These are phyloP conservation scores for Austrolebias charrua DNA, from an alignment of 2,797 vertebrate genomes.

Conservation along the genomic window DNA sequence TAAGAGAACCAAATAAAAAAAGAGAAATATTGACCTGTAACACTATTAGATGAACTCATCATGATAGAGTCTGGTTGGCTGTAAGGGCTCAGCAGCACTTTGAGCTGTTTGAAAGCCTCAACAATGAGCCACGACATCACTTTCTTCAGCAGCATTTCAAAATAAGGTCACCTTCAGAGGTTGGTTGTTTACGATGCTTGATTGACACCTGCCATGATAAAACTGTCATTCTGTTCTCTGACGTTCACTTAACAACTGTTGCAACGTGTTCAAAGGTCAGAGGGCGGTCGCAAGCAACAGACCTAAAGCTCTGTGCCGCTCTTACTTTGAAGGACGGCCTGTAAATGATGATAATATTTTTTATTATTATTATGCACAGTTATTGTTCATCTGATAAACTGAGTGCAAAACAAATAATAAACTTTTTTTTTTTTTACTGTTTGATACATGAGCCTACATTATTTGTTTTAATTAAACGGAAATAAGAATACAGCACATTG, in stretches of 20 bases:
- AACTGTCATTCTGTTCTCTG: neutral
- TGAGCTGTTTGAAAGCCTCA: neutral
- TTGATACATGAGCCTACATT: no score
- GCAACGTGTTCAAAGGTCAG: constrained; percentile 17
- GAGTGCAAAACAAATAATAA: constrained; percentile 6
- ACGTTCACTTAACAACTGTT: constrained; percentile 17
- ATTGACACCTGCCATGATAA: constrained; percentile 17
- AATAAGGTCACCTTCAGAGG: constrained; percentile 7
- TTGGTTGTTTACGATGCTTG: constrained; percentile 3
- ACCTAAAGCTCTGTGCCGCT: constrained; percentile 8
- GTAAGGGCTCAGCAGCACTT: neutral
- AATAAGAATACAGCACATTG: no score
- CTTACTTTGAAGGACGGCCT: constrained; percentile 5
- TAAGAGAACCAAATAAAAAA: neutral
- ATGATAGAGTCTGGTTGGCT: no score
- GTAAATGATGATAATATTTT: neutral
- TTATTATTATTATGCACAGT: neutral
- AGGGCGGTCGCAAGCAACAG: constrained; percentile 28
- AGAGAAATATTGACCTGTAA: neutral
- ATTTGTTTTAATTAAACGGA: no score
- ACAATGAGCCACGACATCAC: neutral
- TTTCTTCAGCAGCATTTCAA: neutral
- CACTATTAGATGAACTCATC: neutral
- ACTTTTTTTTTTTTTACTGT: no score
- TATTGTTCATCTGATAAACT: constrained; percentile 7